Base-by-base conservation (phyloP, 2,888 invertebrate species). In the Plusia festucae region DNA sequence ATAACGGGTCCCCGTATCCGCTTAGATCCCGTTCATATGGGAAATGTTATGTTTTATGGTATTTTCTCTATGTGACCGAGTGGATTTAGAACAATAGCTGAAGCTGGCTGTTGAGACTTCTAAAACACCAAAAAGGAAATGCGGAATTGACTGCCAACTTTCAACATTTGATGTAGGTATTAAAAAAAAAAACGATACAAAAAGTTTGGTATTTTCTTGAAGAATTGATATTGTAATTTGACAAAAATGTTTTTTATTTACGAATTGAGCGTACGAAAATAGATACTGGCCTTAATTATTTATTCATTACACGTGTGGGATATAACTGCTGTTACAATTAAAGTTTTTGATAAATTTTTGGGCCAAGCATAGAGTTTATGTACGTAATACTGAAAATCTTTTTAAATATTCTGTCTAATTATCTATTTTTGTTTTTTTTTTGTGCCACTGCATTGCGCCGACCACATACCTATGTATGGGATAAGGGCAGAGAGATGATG, bases 1-100 rank as follows among this genome's bases (percentile, higher is more conserved):
- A 67, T 90, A 90, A 90, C 89, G 90, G 90, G 86, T 73, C 79
- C 70, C 76, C 76, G 70, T 80, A 82, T 84, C 84, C 83, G 82
- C 74, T 73, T 66, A 82, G 83, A 85, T 87, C 85, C 87, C 86
- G 86, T 86, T 88, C 85, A 86, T 83, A 85, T 85, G 83, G 83
- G 82, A 88, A 90, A 86, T 72, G 78, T 82, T 82, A 81, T 81
- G 74, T 74, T 74, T 68, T 65, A 78, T 68, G 59, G 34, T 54
- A 81, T 79, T 83, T 84, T 81, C 82, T 82, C 82, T n/a, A 34
- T 34, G 40, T 40, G 40, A 40, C 40, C 40, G 34, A 40, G n/a
- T 40, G 40, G 40, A 40, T n/a, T 40, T 40, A 40, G 40, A 40
- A 40, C 40, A 40, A 40, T 40, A n/a, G 40, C n/a, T 3, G n/a